Evolutionary conservation across 2,113 vertebrate species (phyloP).

Genomic region (Corydoras maculifer): DNA sequence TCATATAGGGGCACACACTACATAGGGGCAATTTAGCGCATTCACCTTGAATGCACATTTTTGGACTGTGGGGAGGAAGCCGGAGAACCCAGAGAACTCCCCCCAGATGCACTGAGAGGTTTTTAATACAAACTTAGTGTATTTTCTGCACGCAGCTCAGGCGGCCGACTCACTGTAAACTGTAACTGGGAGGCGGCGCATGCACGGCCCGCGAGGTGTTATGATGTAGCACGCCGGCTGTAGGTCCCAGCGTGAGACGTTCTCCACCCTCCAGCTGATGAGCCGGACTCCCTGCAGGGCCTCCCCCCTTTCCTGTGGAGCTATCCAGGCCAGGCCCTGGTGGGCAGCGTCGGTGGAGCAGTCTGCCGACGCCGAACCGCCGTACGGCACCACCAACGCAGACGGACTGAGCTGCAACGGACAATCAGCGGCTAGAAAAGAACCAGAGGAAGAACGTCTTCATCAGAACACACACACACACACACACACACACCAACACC

Average conservation of each 20-base stretch:
- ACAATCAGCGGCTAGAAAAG: neutral
- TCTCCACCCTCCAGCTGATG: rapidly evolving
- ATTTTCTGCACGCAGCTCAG: neutral
- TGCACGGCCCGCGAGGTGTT: neutral
- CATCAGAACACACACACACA: too few species aligned
- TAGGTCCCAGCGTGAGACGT: constrained; percentile 35
- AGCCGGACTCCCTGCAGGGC: rapidly evolving
- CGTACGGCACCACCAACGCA: constrained; percentile 33
- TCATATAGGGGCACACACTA: too few species aligned
- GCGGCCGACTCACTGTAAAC: constrained; percentile 55
- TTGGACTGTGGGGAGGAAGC: too few species aligned
- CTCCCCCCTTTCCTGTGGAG: neutral
- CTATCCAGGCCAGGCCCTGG: constrained; percentile 13
- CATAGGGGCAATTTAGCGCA: too few species aligned
- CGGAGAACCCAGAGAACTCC: too few species aligned
- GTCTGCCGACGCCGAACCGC: neutral
- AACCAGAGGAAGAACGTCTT: neutral
- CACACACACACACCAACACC: too few species aligned
- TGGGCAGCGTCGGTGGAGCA: neutral
- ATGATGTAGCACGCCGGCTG: constrained; percentile 28
- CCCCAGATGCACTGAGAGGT: too few species aligned
- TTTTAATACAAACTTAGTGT: neutral
- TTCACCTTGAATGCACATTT: too few species aligned
- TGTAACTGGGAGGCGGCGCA: constrained; percentile 18
- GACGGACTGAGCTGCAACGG: constrained; percentile 12